Evolutionary conservation across 2,797 vertebrate species (phyloP), one percentile per base, ranked within the genome.

Genomic region (Acipenser ruthenus): DNA sequence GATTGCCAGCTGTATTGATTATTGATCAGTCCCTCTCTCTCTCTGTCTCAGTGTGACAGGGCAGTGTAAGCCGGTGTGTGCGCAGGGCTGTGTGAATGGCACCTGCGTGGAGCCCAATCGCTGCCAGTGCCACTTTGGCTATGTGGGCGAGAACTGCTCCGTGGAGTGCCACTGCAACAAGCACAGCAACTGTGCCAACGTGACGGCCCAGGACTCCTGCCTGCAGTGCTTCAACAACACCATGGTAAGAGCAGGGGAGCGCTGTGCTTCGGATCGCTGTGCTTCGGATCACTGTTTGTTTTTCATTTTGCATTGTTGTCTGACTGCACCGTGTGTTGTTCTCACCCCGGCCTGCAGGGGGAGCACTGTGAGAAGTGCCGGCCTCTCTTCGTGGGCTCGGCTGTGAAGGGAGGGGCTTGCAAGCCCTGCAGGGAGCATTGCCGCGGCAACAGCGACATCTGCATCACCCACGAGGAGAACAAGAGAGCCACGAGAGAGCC

Each of bases 121-220:
- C 49, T 97, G 94, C 74, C 90, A 81, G 68, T 96, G 94, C 75
- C 93, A 94, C 77, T 97, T 97, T 18, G 94, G 94, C 65, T 95
- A 94, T 10, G 93, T 96, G 0, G 94, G 94, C 5, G 89, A 87
- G 56, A 95, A 96, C 84, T 97, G 94, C 76, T 96, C 94, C 1
- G 90, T 90, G 1, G 91, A 94, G 77, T 97, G 94, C 76, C 93
- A 85, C 72, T 97, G 94, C 81, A 97, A 97, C 79, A 92, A 93
- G 66, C 94, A 97, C 80, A 97, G 94, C 71, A 91, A 97, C 80
- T 96, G 94, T 6, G 89, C 82, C 0, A 88, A 93, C 0, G 90
- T 93, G 2, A 88, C 79, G 66, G 86, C 90, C 0, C 92, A 86
- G 0, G 92, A 95, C 70, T 77, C 84, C 73, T 97, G 94, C 70